phyloP scores from a whole-genome alignment of 2,797 vertebrate genomes.

The Telmatherina bonti region DNA sequence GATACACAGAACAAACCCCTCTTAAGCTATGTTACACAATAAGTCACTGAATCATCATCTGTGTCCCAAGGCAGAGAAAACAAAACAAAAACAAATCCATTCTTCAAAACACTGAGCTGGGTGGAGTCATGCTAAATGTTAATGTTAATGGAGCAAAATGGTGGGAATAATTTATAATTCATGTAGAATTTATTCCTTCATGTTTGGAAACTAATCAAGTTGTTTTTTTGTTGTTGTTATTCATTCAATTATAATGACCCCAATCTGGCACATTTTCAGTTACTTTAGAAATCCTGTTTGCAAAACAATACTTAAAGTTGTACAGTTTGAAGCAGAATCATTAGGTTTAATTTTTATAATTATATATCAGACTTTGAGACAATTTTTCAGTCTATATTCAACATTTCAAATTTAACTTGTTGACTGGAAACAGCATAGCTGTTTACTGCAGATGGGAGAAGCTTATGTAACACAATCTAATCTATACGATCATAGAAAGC shows the following conservation, averaged over 20 bases:
- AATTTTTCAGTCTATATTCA: not conserved
- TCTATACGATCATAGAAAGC: not conserved
- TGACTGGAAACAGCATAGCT: not conserved
- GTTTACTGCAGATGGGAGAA: not conserved
- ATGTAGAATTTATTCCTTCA: not conserved
- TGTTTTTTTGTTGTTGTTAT: too few species aligned
- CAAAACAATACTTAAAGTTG: not conserved
- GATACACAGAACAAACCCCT: slow-evolving; percentile 12
- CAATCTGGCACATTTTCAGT: too few species aligned
- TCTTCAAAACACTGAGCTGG: not conserved
- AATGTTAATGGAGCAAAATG: slow-evolving; percentile 10
- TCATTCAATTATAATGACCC: too few species aligned
- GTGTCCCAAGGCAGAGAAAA: slow-evolving; percentile 12
- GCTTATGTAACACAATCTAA: not conserved
- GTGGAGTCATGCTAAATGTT: slow-evolving; percentile 1
- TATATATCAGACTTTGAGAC: too few species aligned
- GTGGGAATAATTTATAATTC: not conserved
- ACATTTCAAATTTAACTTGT: not conserved
- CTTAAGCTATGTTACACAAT: slow-evolving; percentile 16
- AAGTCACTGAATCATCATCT: slow-evolving; percentile 24
- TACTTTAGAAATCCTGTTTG: not conserved
- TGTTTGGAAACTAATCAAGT: not conserved
- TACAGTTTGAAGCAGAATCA: not conserved
- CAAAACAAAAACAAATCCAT: slow-evolving; percentile 10
- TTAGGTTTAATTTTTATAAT: not conserved